phyloP scores from a whole-genome alignment of 2,113 vertebrate genomes.

The Myanophis thanlyinensis region DNA sequence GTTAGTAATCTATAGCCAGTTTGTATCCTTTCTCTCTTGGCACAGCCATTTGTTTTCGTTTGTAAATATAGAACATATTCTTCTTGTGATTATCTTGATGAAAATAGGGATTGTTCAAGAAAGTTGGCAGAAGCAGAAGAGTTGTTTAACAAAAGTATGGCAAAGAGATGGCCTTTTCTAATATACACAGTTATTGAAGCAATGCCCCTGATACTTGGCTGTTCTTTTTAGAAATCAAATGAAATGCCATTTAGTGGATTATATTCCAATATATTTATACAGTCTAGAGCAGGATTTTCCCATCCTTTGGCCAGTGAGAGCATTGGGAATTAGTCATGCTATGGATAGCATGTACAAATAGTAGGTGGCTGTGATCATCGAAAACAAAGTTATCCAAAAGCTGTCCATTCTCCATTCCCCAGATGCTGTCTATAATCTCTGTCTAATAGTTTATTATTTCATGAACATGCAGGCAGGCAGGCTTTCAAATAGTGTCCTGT shows the following conservation, averaged over 20 bases:
- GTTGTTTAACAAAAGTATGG: background rate
- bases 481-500: background rate
- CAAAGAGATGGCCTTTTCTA: background rate
- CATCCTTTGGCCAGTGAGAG: background rate
- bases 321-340: background rate
- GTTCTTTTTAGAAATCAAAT: background rate
- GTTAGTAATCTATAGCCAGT: slow-evolving; percentile 26
- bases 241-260: background rate
- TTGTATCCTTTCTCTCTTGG: background rate
- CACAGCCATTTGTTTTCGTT: slow-evolving; percentile 14
- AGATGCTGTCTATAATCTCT: background rate
- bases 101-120: background rate
- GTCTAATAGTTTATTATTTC: background rate
- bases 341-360: background rate
- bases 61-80: slow-evolving; percentile 1
- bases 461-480: background rate
- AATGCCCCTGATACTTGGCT: background rate
- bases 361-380: background rate
- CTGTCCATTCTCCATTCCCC: background rate
- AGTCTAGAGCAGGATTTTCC: background rate
- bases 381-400: background rate
- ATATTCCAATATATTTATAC: background rate
- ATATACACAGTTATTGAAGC: background rate
- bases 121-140: slow-evolving; percentile 25
- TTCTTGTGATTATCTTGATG: background rate